A percentile compares a stretch with the other conserved stretches of the same genome.
phyloP scores from a whole-genome alignment of 1,140 invertebrate species.

The Pectinophora gossypiella region DNA sequence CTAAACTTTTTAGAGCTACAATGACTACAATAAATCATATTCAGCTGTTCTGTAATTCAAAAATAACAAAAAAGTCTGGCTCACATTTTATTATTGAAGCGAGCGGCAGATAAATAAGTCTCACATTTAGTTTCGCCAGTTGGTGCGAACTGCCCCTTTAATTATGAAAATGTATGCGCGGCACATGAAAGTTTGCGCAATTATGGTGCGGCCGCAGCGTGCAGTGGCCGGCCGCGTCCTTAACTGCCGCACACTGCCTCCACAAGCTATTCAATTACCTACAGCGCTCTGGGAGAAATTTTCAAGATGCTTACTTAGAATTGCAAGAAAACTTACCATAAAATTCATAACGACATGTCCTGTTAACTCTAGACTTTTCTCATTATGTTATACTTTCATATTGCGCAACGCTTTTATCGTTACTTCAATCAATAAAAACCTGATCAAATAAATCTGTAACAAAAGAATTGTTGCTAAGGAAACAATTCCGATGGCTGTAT shows the following conservation, averaged over 20 bases:
- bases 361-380: too few relatives aligned
- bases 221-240: constrained; percentile 53
- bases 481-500: too few relatives aligned
- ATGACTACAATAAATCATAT: too few relatives aligned
- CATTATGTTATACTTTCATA: too few relatives aligned
- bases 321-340: constrained; percentile 7
- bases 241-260: constrained; percentile 49
- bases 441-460: too few relatives aligned
- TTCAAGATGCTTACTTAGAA: constrained; percentile 42
- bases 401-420: too few relatives aligned
- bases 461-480: too few relatives aligned
- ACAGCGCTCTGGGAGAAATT: constrained; percentile 44
- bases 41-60: too few relatives aligned
- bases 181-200: constrained; percentile 73
- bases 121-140: constrained; percentile 44
- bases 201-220: constrained; percentile 52
- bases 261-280: constrained; percentile 69
- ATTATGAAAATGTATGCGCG: constrained; percentile 73
- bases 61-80: too few relatives aligned
- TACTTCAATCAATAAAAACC: too few relatives aligned
- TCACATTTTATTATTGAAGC: constrained; percentile 42
- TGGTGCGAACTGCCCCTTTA: constrained; percentile 66
- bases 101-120: constrained; percentile 52
- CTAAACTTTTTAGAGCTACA: too few relatives aligned
- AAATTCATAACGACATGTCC: too few relatives aligned